Evolutionary conservation across 30 jellyfish, hydroid and myxozoan species (phyloP), one percentile per base, ranked within the genome.

Genomic region (Aurelia coerulea): DNA sequence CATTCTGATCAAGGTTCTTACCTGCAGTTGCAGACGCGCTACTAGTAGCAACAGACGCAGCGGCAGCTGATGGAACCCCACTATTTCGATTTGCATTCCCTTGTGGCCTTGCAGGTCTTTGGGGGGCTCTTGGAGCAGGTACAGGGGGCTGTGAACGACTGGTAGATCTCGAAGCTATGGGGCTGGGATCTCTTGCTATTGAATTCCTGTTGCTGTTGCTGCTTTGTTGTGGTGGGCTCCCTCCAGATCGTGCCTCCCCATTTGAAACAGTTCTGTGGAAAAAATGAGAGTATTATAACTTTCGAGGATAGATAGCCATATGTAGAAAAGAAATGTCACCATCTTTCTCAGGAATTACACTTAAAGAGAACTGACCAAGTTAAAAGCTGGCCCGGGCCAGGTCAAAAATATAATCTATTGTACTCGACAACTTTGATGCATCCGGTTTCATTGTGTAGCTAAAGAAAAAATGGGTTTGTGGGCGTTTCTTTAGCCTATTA

Each of bases 181-280:
- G 80, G 59, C 80, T 79, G 53, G 53, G 39, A 31, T 79, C 73
- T 52, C 66, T 41, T 7, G 73, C 73, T 31, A 33, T 10, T 17
- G 89, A 79, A 12, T 67, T 66, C 49, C 86, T 66, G 42, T 19
- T 75, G 50, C 78, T 66, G 76, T 59, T 76, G 76, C 75, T 16
- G 56, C 41, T 63, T 51, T 81, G 17, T 41, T 65, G 80, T 18
- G 87, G 68, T 33, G 81, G 76, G 58, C 58, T 84, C 16, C 67
- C 68, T 33, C 88, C 33, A 3, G 75, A n/a, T 19, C 76, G 41
- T 14, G 83, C 62, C 18, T 62, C 79, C 2, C 93, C 93, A 73
- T 74, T 84, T 16, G 62, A 17, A 16, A 66, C 74, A 35, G 66
- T 54, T 16, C 88, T 74, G 62, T 59, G 3, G 15, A 31, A 17